Evolutionary conservation across 2,113 vertebrate genomes (phyloP), one percentile per base, ranked within the genome.

Genomic region (Vulpes ferrilata): DNA sequence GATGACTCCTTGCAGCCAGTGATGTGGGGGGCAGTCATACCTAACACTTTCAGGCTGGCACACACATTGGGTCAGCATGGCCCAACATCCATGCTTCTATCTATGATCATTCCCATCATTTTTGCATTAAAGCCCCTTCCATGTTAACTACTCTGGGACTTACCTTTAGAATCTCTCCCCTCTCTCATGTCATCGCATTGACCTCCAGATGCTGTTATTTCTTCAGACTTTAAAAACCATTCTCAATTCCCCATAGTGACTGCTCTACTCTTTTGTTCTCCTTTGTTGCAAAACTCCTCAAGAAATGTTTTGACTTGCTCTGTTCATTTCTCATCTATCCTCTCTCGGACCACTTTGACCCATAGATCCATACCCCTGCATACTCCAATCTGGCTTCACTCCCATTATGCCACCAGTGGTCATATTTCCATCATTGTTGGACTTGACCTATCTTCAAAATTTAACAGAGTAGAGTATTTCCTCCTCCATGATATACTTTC

Each of bases 101-200:
- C n/a, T 13, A 3, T 5, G 30, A 25, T 43, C 32, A 51, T 7
- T 5, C 38, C 48, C 59, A 15, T 19, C 38, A 38, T 19, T 19
- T 20, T 5, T 2, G 38, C 76, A 0, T 71, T 32, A 11, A n/a
- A 62, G 20, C 65, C 38, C 7, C 1, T 8, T 15, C 2, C 11
- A 11, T 7, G n/a, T 20, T 64, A 4, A 11, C 62, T 22, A 12
- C 7, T 78, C 67, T 43, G 59, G 38, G 27, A 32, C 60, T 32
- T 20, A 57, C 10, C 67, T 65, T 64, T 11, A 32, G 25, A 27
- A 76, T 11, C 6, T 64, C 30, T 19, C 17, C 15, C 19, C 57
- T 43, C 2, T 43, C 16, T 94, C 32, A 12, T 73, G 22, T 65
- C 7, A 15, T 84, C 10, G 76, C 7, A 16, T 76, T 62, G 7